phyloP scores from a whole-genome alignment of 2,797 vertebrate genomes.

The Neoniphon sammara region DNA sequence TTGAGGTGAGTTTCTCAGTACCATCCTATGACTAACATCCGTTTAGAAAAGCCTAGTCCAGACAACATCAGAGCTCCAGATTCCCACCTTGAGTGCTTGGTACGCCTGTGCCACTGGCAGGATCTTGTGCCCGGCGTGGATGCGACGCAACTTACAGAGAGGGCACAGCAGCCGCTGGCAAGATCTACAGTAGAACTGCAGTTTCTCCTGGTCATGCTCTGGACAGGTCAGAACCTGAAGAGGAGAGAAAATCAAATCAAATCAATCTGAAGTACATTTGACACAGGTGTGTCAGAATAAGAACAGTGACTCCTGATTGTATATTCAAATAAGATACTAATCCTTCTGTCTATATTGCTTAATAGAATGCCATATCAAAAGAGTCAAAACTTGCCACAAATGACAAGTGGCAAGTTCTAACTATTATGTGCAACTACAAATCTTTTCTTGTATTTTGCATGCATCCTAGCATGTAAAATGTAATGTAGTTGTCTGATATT shows the following conservation, averaged over 20 bases:
- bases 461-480: no score
- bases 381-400: no score
- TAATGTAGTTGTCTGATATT: no score
- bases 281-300: not conserved
- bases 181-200: slow-evolving; percentile 94
- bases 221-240: slow-evolving; percentile 92
- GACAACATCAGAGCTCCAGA: not conserved
- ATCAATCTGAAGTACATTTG: not conserved
- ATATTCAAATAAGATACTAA: no score
- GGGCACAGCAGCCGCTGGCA: slow-evolving; percentile 95
- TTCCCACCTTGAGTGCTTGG: slow-evolving; percentile 91
- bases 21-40: not conserved
- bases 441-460: no score
- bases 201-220: slow-evolving; percentile 94
- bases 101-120: slow-evolving; percentile 91
- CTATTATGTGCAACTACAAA: no score
- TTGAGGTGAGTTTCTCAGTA: not conserved
- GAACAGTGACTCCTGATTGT: no score
- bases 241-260: not conserved
- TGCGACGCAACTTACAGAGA: slow-evolving; percentile 91
- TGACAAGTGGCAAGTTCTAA: no score
- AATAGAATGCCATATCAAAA: no score
- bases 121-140: slow-evolving; percentile 93
- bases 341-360: no score
- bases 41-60: not conserved